Evolutionary conservation across 2,888 invertebrate species (phyloP).

Genomic region (Leucophenga maculata): DNA sequence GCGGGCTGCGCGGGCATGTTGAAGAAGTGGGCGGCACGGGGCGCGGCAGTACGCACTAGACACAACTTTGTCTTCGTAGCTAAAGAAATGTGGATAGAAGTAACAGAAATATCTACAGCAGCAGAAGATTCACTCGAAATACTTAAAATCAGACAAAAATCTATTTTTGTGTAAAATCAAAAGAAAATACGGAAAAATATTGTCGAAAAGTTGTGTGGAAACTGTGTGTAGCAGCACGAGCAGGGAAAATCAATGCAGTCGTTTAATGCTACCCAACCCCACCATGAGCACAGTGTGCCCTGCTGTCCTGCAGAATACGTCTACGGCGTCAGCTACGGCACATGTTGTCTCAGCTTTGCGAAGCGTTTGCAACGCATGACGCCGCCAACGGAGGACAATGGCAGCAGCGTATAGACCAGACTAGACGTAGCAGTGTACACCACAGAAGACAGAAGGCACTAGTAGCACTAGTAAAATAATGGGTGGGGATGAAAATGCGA

Average conservation of each 20-base stretch:
- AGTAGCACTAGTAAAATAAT: no score
- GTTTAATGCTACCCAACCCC: background rate
- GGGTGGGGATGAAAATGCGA: background rate
- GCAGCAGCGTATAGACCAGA: slow-evolving; percentile 1
- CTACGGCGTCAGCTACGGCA: background rate
- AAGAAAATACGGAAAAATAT: slow-evolving; percentile 32
- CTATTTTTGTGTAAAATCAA: slow-evolving; percentile 60
- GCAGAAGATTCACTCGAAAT: slow-evolving; percentile 56
- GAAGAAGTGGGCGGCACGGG: background rate
- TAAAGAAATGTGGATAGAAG: no score
- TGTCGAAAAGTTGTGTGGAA: slow-evolving; percentile 18
- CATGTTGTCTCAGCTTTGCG: slow-evolving; percentile 12
- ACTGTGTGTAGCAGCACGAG: background rate
- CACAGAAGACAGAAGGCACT: background rate
- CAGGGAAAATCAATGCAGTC: slow-evolving; percentile 21
- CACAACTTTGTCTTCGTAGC: slow-evolving; percentile 4
- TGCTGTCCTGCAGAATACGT: background rate
- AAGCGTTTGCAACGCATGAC: background rate
- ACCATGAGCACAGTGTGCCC: background rate
- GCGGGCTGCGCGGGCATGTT: background rate
- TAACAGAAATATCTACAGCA: background rate
- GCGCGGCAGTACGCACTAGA: background rate
- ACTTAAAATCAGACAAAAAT: slow-evolving; percentile 64
- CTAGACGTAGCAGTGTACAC: background rate
- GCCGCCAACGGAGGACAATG: slow-evolving; percentile 14